A percentile compares a stretch with the other conserved stretches of the same genome.
Evolutionary conservation across 92 coral and sea anemone species (phyloP).

Genomic region (Actinernus sp.): DNA sequence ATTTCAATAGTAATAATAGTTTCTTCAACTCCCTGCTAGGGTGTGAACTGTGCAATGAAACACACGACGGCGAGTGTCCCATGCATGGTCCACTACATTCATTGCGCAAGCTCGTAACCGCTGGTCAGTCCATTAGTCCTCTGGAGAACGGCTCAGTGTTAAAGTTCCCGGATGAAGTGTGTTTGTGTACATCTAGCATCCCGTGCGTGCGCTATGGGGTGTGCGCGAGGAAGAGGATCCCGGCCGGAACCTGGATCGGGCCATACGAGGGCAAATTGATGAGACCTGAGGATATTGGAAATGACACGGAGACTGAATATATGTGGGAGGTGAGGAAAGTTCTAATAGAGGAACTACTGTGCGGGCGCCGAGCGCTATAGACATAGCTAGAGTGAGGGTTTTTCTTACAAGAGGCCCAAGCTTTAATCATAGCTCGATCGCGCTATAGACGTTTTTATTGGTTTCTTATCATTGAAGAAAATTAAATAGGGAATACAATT

Average conservation of each 20-base stretch:
- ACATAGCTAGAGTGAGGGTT: no score
- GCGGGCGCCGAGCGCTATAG: no score
- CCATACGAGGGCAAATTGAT: slow-evolving; percentile 99
- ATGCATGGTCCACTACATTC: slow-evolving; percentile 99
- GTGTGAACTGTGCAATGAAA: slow-evolving; percentile 97
- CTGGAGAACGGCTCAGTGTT: slow-evolving; percentile 90
- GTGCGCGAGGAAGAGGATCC: slow-evolving; percentile 93
- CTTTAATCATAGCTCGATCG: no score
- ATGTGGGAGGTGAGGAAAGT: slow-evolving; percentile 96
- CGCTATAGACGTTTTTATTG: no score
- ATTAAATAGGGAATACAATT: no score
- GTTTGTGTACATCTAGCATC: slow-evolving; percentile 95
- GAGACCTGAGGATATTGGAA: slow-evolving; percentile 93
- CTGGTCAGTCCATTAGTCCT: slow-evolving; percentile 91
- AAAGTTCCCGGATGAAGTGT: slow-evolving; percentile 99
- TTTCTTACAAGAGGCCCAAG: no score
- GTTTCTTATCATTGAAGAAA: no score
- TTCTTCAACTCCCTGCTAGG: slow-evolving; percentile 42
- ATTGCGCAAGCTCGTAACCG: slow-evolving; percentile 91
- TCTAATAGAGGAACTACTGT: no score
- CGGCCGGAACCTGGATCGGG: slow-evolving; percentile 99
- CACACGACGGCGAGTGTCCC: slow-evolving; percentile 97
- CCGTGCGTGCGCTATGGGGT: slow-evolving; percentile 98
- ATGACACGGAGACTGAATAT: slow-evolving; percentile 89
- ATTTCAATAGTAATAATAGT: not conserved